These are phyloP conservation scores for Trematocara variabile DNA, from an alignment of 2,113 vertebrate species.

Conservation along the genomic window DNA sequence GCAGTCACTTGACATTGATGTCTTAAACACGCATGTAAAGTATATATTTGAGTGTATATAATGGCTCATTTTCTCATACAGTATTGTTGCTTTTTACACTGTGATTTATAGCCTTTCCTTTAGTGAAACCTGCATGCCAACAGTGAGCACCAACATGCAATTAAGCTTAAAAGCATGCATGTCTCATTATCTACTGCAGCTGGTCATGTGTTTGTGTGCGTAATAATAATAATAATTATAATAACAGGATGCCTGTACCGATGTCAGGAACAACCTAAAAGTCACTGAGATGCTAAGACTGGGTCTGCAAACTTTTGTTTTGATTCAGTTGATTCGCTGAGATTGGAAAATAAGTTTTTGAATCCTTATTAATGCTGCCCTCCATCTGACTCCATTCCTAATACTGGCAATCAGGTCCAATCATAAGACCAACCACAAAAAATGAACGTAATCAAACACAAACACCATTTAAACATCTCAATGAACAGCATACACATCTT, in stretches of 20 bases:
- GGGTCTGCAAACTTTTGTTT: not conserved
- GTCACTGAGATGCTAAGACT: not conserved
- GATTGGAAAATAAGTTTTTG: not conserved
- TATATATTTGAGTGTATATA: not conserved
- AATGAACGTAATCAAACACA: not conserved
- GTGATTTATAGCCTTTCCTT: not conserved
- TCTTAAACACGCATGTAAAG: not conserved
- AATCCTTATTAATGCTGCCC: not conserved
- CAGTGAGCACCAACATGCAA: constrained; percentile 17
- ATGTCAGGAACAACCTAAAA: not conserved
- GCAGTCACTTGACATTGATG: constrained; percentile 21
- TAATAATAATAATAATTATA: not conserved
- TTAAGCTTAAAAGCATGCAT: constrained; percentile 12
- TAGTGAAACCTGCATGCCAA: constrained; percentile 12
- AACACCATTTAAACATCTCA: not conserved
- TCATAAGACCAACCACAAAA: not conserved
- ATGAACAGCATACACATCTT: not conserved
- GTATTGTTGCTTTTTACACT: not conserved
- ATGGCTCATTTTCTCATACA: not conserved
- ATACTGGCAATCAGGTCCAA: not conserved
- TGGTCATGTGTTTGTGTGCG: not conserved
- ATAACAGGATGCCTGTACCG: not conserved
- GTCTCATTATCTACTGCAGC: constrained; percentile 18
- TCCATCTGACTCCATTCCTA: not conserved
- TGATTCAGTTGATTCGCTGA: not conserved